A percentile compares a stretch with the other conserved stretches of the same genome.
Conservation (phyloP, 2,797 vertebrate genomes). For the Streptopelia turtur region DNA sequence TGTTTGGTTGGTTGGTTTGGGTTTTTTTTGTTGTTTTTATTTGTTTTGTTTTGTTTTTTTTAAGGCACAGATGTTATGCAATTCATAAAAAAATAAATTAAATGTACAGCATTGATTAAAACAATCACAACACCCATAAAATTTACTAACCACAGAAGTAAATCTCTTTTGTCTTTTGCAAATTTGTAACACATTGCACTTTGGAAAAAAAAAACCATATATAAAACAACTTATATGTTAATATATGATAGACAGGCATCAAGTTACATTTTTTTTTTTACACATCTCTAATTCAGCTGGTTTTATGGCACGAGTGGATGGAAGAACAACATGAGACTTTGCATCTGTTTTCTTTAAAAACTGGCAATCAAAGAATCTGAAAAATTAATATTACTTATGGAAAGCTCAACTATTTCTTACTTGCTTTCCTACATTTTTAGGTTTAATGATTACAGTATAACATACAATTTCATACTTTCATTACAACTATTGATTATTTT, state of each 20-base stretch:
- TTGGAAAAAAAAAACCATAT: conserved; percentile 60
- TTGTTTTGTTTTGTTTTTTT: conserved; percentile 52
- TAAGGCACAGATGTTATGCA: conserved; percentile 88
- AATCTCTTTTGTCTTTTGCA: conserved; percentile 77
- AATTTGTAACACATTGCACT: conserved; percentile 89
- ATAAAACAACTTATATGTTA: conserved; percentile 72
- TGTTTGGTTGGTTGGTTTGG: too few species aligned
- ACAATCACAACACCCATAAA: conserved; percentile 76
- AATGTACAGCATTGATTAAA: conserved; percentile 78
- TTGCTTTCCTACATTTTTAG: conserved; percentile 76
- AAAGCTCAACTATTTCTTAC: conserved; percentile 82
- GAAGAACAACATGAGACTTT: conserved; percentile 39
- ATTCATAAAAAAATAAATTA: conserved; percentile 85
- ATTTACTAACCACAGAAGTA: conserved; percentile 75
- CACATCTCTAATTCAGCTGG: conserved; percentile 45
- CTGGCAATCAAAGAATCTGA: conserved; percentile 51
- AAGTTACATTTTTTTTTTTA: conserved; percentile 56
- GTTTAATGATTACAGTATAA: conserved; percentile 82
- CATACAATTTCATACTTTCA: conserved; percentile 71
- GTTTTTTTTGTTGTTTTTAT: too few species aligned
- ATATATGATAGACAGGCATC: conserved; percentile 59
- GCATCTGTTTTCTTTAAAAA: conserved; percentile 45
- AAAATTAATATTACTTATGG: conserved; percentile 56
- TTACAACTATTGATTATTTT: conserved; percentile 75
- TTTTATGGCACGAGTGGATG: conserved; percentile 63